Evolutionary conservation across 2,888 invertebrate species (phyloP).

Genomic region (Aspidapion aeneum): DNA sequence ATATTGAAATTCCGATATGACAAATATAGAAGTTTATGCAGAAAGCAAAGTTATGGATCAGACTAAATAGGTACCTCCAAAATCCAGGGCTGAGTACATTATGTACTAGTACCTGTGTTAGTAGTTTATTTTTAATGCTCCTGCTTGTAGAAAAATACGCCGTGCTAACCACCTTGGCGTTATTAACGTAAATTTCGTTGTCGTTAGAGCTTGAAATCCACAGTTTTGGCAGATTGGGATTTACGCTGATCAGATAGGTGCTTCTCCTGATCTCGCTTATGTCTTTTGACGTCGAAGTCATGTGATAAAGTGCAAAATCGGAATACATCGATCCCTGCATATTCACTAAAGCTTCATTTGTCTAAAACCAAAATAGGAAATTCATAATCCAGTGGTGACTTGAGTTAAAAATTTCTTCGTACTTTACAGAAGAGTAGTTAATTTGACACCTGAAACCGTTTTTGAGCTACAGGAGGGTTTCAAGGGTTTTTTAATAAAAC

Average conservation of each 20-base stretch:
- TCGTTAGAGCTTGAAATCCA: slow-evolving; percentile 74
- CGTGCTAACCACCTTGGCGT: slow-evolving; percentile 65
- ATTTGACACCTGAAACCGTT: too few species aligned
- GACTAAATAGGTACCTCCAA: too few species aligned
- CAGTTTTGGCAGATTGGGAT: slow-evolving; percentile 68
- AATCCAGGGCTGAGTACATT: too few species aligned
- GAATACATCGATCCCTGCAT: slow-evolving; percentile 47
- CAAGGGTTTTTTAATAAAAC: too few species aligned
- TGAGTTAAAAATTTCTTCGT: background rate
- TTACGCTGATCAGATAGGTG: slow-evolving; percentile 23
- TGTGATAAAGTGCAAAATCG: slow-evolving; percentile 50
- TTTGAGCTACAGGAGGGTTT: too few species aligned
- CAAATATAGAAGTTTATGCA: too few species aligned
- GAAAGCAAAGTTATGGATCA: too few species aligned
- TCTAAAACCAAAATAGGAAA: too few species aligned
- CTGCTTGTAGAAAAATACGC: background rate
- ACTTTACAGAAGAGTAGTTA: too few species aligned
- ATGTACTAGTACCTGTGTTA: background rate
- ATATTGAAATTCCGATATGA: too few species aligned
- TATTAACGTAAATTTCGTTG: slow-evolving; percentile 77
- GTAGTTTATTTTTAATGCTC: background rate
- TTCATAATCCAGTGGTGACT: too few species aligned
- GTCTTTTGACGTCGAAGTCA: slow-evolving; percentile 55
- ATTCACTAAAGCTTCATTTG: slow-evolving; percentile 68
- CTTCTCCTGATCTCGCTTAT: slow-evolving; percentile 52